Base-by-base conservation (phyloP, 2,797 vertebrate species). In the Rhabdophis nuchalis region DNA sequence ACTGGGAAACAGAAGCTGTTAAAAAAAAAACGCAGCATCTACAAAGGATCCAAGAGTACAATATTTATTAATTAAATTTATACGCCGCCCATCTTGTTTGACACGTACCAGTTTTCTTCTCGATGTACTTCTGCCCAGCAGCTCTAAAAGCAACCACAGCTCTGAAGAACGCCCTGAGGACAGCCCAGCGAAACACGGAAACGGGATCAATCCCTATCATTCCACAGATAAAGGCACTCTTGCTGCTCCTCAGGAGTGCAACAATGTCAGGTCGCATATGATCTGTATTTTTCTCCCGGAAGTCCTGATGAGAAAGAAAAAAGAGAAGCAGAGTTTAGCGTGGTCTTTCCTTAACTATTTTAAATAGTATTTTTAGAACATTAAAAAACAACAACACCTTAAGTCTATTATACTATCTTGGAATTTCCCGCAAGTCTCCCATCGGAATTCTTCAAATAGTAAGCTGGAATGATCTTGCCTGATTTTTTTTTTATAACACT, bases 191-290 rank as follows among this genome's bases (percentile, higher is more conserved):
- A 97, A 99, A 99, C 6, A 98, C 98, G 46, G 99, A 99, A 1
- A 99, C 98, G 0, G 99, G 99, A 94, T 99, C 98, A 3, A 99
- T 98, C 41, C 99, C 98, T 5, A 99, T 99, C 98, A 99, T 98
- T 1, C 99, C 97, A 0, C 98, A 99, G 96, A 99, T 98, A 90
- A 99, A 99, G 86, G 99, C 98, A 6, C 98, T 99, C 88, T 97
- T 98, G 96, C 99, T 99, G 98, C 99, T 99, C 96, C 99, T 98
- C 88, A 99, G 97, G 54, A 99, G 97, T 32, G 99, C 98, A 1
- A 99, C 99, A 5, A 99, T 99, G 96, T 99, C 99, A 0, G 99
- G 99, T 0, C 99, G 98, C 99, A 99, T 99, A 96, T 99, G 99
- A 94, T 99, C 99, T 0, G 99, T 99, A 97, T 99, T 99, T 97